phyloP scores from a whole-genome alignment of 2,113 vertebrate species.

The Tragulus kanchil region DNA sequence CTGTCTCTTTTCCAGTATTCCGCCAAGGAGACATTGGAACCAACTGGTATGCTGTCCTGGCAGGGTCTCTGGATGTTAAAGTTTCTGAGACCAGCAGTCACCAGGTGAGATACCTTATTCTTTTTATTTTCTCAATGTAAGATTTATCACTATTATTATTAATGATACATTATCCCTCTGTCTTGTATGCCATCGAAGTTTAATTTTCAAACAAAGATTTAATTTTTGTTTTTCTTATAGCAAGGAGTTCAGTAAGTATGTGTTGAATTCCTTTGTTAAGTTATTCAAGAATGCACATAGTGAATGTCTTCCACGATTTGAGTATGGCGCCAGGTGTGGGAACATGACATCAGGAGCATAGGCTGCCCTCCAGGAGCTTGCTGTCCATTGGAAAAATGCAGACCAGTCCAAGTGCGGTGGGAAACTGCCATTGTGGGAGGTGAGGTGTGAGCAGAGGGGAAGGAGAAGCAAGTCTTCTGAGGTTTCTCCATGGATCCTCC shows the following conservation, averaged over 20 bases:
- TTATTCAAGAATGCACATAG: not conserved
- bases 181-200: constrained; percentile 10
- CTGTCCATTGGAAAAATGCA: not conserved
- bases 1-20: constrained; percentile 91
- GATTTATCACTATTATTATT: not conserved
- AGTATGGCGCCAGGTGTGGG: not conserved
- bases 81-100: constrained; percentile 97
- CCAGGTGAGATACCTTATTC: constrained; percentile 89
- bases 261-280: not conserved
- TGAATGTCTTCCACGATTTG: not conserved
- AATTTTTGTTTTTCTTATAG: not conserved
- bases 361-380: not conserved
- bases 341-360: not conserved
- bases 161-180: not conserved
- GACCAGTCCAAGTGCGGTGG: not conserved
- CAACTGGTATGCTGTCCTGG: constrained; percentile 97
- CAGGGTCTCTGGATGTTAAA: constrained; percentile 98
- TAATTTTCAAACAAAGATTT: not conserved
- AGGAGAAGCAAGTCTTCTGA: not conserved
- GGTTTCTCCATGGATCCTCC: not conserved
- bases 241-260: not conserved
- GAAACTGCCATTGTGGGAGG: not conserved
- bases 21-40: constrained; percentile 98
- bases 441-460: not conserved
- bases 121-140: constrained; percentile 24